Evolutionary conservation across 2,888 invertebrate species (phyloP).

Genomic region (Globia sparganii): DNA sequence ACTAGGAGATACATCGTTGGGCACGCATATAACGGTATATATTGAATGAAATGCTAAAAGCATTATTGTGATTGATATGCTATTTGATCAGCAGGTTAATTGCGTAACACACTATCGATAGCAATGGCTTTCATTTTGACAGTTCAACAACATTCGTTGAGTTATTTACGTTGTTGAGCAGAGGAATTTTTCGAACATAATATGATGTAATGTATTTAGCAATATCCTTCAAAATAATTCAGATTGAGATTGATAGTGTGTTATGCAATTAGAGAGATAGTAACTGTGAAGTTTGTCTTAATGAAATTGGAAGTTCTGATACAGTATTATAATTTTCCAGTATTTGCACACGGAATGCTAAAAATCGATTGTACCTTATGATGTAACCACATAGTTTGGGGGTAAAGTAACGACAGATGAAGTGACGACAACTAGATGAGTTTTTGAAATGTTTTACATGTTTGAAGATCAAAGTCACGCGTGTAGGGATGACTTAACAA

Average conservation of each 20-base stretch:
- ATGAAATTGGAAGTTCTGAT: background rate
- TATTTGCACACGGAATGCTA: constrained; percentile 4
- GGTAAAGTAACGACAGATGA: constrained; percentile 46
- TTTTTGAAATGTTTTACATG: constrained; percentile 28
- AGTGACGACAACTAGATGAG: constrained; percentile 54
- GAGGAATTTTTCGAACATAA: background rate
- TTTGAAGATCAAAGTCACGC: constrained; percentile 62
- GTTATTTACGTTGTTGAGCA: background rate
- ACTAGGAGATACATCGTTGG: constrained; percentile 14
- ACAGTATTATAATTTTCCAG: background rate
- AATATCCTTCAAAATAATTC: background rate
- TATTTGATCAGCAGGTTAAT: background rate
- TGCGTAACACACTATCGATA: background rate
- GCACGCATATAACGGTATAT: background rate
- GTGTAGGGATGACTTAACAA: constrained; percentile 22
- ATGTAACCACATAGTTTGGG: constrained; percentile 24
- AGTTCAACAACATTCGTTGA: too few species aligned
- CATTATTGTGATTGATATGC: constrained; percentile 10
- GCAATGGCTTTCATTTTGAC: background rate
- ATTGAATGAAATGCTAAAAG: constrained; percentile 11
- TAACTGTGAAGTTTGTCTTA: background rate
- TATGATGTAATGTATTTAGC: background rate
- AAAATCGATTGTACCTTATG: constrained; percentile 22
- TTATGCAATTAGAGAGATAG: background rate
- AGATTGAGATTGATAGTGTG: background rate